These are phyloP conservation scores for Cheilosia grossa DNA, from an alignment of 2,888 invertebrate genomes.

Conservation along the genomic window DNA sequence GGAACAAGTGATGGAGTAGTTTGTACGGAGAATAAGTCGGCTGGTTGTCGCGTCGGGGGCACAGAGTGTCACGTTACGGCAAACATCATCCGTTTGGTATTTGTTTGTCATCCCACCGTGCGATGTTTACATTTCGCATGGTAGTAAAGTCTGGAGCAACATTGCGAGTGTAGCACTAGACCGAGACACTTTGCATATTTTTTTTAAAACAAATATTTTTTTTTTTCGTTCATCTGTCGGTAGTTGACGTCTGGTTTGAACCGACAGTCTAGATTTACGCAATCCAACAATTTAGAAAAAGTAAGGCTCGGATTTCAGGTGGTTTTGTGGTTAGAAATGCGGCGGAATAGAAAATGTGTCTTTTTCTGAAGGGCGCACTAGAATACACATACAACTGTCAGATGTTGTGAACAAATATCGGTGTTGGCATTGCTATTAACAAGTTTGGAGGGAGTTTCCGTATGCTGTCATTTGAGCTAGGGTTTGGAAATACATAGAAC, in stretches of 20 bases:
- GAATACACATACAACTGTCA: background rate
- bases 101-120: slow-evolving; percentile 25
- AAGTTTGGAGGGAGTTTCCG: no score
- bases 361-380: slow-evolving; percentile 3
- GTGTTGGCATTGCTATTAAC: no score
- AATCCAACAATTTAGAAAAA: slow-evolving; percentile 24
- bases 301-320: slow-evolving; percentile 33
- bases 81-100: slow-evolving; percentile 17
- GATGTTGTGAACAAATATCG: background rate
- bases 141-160: slow-evolving; percentile 3
- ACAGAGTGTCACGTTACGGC: slow-evolving; percentile 37
- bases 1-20: slow-evolving; percentile 39
- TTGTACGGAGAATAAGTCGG: slow-evolving; percentile 17
- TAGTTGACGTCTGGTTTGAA: slow-evolving; percentile 11
- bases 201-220: background rate
- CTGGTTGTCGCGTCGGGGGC: slow-evolving; percentile 7
- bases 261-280: slow-evolving; percentile 20
- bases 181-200: slow-evolving; percentile 18
- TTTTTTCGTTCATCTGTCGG: background rate
- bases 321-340: slow-evolving; percentile 13
- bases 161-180: slow-evolving; percentile 18
- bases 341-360: background rate
- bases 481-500: no score
- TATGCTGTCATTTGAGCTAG: no score
- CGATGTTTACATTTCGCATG: slow-evolving; percentile 9